These are phyloP conservation scores for Odontomyia ornata DNA, from an alignment of 2,888 invertebrate genomes.

Conservation along the genomic window DNA sequence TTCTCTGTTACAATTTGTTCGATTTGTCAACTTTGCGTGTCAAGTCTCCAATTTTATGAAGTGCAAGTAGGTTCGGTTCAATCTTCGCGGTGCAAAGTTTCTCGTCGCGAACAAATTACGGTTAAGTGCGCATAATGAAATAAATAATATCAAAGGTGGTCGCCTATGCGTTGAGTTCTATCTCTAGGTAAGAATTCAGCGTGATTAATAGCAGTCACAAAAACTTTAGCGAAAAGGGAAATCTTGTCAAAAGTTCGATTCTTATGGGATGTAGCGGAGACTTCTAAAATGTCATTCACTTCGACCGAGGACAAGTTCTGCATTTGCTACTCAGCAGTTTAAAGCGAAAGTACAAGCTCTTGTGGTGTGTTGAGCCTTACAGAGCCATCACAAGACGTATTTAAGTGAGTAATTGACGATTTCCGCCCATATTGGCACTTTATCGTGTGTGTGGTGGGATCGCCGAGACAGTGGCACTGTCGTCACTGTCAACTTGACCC, in stretches of 20 bases:
- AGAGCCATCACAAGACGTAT: neutral
- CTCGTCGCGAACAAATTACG: constrained; percentile 20
- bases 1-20: constrained; percentile 32
- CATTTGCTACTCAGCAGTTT: neutral
- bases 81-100: constrained; percentile 17
- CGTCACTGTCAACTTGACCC: constrained; percentile 36
- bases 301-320: neutral
- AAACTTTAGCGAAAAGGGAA: neutral
- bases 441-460: neutral
- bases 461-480: neutral
- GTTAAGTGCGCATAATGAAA: constrained; percentile 29
- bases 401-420: constrained; percentile 27
- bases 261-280: constrained; percentile 2
- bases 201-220: neutral
- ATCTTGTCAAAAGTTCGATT: neutral
- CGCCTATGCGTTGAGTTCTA: constrained; percentile 12
- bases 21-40: constrained; percentile 40
- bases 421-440: constrained; percentile 37
- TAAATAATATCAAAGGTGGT: neutral
- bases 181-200: constrained; percentile 4
- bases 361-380: neutral
- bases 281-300: constrained; percentile 34
- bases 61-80: neutral
- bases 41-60: constrained; percentile 32
- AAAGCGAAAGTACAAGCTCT: neutral